Percentiles rank a stretch among this genome's conserved stretches.
Evolutionary conservation across 2,888 invertebrate species (phyloP).

Genomic region (Phyto melanocephala): DNA sequence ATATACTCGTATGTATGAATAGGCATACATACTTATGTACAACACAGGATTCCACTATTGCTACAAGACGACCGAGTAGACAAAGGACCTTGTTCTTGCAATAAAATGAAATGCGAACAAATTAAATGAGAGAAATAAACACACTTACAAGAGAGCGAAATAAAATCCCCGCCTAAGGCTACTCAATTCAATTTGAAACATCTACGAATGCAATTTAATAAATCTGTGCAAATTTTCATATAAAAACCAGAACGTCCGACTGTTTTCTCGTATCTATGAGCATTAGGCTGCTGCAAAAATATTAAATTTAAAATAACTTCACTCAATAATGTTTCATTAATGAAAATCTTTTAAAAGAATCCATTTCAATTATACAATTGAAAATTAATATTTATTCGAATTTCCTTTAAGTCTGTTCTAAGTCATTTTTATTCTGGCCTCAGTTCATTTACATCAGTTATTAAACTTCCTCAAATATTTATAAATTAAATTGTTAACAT

Average conservation of each 20-base stretch:
- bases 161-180: slow-evolving; percentile 64
- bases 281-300: too few species aligned
- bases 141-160: slow-evolving; percentile 50
- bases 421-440: too few species aligned
- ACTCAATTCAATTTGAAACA: slow-evolving; percentile 76
- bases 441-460: too few species aligned
- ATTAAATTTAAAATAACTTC: too few species aligned
- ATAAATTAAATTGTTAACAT: too few species aligned
- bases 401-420: too few species aligned
- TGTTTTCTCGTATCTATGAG: not conserved
- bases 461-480: too few species aligned
- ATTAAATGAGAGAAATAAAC: slow-evolving; percentile 42
- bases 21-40: slow-evolving; percentile 12
- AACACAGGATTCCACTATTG: slow-evolving; percentile 38
- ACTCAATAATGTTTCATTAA: too few species aligned
- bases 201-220: slow-evolving; percentile 77
- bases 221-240: slow-evolving; percentile 71
- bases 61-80: slow-evolving; percentile 28
- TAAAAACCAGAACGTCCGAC: slow-evolving; percentile 60
- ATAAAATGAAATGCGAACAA: slow-evolving; percentile 4
- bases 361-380: too few species aligned
- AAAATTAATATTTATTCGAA: too few species aligned
- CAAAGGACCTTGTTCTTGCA: slow-evolving; percentile 9
- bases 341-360: too few species aligned
- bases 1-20: not conserved